Evolutionary conservation across 1,140 invertebrate genomes (phyloP).

Genomic region (Drosophila subobscura): DNA sequence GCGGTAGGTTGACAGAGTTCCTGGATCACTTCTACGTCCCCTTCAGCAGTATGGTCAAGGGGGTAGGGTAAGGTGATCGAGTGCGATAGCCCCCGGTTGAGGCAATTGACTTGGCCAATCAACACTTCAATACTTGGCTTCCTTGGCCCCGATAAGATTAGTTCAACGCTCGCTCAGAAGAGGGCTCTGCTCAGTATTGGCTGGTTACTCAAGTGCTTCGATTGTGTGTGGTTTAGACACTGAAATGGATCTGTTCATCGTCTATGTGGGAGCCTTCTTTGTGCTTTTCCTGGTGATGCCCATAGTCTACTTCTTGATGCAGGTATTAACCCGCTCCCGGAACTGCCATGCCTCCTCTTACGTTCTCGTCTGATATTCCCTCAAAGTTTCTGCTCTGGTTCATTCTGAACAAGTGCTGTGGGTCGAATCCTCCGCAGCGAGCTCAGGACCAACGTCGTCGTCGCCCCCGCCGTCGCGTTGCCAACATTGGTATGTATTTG

Average conservation of each 20-base stretch:
- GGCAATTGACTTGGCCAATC: slow-evolving; percentile 37
- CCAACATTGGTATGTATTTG: slow-evolving; percentile 37
- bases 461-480: slow-evolving; percentile 3
- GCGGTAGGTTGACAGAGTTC: slow-evolving; percentile 20
- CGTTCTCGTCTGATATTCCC: neutral
- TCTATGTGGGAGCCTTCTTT: slow-evolving; percentile 55
- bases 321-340: slow-evolving; percentile 38
- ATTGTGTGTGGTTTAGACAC: slow-evolving; percentile 19
- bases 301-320: slow-evolving; percentile 51
- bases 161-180: neutral
- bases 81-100: too few relatives aligned
- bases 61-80: too few relatives aligned
- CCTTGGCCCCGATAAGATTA: slow-evolving; percentile 41
- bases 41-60: too few relatives aligned
- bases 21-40: neutral
- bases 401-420: slow-evolving; percentile 50
- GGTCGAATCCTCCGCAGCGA: slow-evolving; percentile 4
- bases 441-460: slow-evolving; percentile 2
- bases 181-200: slow-evolving; percentile 37
- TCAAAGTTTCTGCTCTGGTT: slow-evolving; percentile 56
- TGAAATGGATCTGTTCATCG: slow-evolving; percentile 50
- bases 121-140: neutral
- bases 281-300: slow-evolving; percentile 60
- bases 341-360: neutral
- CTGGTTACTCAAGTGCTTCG: slow-evolving; percentile 43